Evolutionary conservation across 1,140 invertebrate species (phyloP), one percentile per base, ranked within the genome.

Genomic region (Diachasmimorpha longicaudata): DNA sequence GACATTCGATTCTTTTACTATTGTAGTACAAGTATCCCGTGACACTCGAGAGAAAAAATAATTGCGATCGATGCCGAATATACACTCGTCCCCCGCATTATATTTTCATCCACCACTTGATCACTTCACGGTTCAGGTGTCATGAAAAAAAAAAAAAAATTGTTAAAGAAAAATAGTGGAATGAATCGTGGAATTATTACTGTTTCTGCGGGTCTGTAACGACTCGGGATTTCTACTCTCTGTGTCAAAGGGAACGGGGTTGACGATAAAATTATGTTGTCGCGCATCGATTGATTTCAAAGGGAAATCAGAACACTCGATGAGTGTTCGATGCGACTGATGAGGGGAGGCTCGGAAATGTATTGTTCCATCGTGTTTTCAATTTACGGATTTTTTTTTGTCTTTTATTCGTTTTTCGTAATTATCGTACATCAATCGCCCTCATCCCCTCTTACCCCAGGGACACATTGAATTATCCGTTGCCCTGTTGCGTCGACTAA

Each of bases 221-320:
- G 39, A 71, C 19, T 21, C 48, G 48, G 19, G n/a, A 4, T 55
- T 55, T 55, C 19, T 55, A 19, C 14, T 55, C 19, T 55, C 48
- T 55, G 70, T 55, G 46, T 72, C 70, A 72, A 72, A 72, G 70
- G 42, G 36, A 70, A 21, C 5, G 21, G 11, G 31, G 31, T 21
- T 66, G 21, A 70, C 13, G n/a, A 48, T 37, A 58, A 58, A 72
- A 72, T 72, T 72, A 72, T 72, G 23, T 72, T 55, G 48, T 55
- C 25, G 25, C 70, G 70, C 70, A 72, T 72, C 70, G 70, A 72
- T 72, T 72, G 70, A 72, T 72, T 58, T 31, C 48, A 55, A 72
- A 72, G 70, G 23, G 21, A 66, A 55, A 55, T 55, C 48, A 55
- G 19, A 21, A 55, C 39, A 42, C 39, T 10, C 39, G 39, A 25